Conservation (phyloP, 2,888 invertebrate genomes). For the Metallyticus violacea region DNA sequence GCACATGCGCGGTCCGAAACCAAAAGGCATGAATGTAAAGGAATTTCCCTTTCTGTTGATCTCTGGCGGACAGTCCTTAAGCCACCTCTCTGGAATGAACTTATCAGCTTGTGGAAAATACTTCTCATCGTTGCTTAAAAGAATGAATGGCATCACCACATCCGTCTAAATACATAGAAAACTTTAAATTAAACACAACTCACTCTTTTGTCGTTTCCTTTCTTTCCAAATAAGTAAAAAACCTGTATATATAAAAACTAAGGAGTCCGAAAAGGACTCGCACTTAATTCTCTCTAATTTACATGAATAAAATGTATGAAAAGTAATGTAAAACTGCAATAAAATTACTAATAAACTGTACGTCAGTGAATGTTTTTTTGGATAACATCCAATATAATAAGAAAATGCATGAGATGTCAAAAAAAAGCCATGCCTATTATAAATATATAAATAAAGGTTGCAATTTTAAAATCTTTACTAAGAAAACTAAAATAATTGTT, state of each 20-base stretch:
- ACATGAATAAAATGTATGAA: not conserved
- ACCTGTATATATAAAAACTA: no score
- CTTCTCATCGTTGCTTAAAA: slow-evolving; percentile 35
- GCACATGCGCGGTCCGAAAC: slow-evolving; percentile 65
- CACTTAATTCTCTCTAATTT: not conserved
- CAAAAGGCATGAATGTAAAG: slow-evolving; percentile 64
- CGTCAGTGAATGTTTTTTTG: no score
- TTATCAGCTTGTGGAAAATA: slow-evolving; percentile 56
- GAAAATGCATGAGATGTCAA: no score
- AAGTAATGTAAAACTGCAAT: not conserved
- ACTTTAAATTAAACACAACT: not conserved
- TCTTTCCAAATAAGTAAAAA: not conserved
- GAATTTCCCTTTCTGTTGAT: slow-evolving; percentile 53
- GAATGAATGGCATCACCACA: slow-evolving; percentile 23
- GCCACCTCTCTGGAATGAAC: slow-evolving; percentile 68
- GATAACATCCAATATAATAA: no score
- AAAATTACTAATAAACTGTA: no score
- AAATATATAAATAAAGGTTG: no score
- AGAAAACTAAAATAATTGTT: no score
- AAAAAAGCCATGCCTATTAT: no score
- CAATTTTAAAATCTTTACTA: no score
- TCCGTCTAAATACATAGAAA: slow-evolving; percentile 34
- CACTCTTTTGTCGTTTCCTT: not conserved
- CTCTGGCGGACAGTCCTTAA: slow-evolving; percentile 49
- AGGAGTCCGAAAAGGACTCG: no score